Base-by-base conservation (phyloP, 2,113 vertebrate genomes). In the Chrysochloris asiatica region DNA sequence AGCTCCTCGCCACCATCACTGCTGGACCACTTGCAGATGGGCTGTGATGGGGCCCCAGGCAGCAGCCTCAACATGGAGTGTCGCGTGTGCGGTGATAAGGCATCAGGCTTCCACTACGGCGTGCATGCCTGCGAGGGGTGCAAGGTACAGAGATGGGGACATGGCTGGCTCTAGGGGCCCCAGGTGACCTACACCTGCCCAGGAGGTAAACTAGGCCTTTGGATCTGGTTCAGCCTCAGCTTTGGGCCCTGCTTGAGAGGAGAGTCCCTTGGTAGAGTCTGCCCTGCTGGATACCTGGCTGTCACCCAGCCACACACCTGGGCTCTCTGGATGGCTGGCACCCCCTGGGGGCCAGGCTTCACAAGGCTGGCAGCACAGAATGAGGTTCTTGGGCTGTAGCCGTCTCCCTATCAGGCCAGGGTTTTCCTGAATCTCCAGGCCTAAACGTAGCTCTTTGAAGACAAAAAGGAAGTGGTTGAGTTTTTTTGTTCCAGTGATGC, bases 101-200 rank as follows among this genome's bases (percentile, higher is more conserved):
- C 99, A 30, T 99, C 99, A 0, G 99, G 99, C 52, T 99, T 99
- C 94, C 99, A 99, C 98, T 99, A 99, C 0, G 99, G 99, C 0
- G 99, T 99, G 22, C 99, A 99, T 0, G 99, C 99, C 17, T 99
- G 99, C 0, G 99, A 99, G 96, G 99, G 99, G 86, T 99, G 99
- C 96, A 99, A 99, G 99, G 99, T 99, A 98, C 14, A 78, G 24
- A 4, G 8, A 12, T 8, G 28, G 21, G 36, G 30, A 11, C 0
- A 4, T n/a, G 33, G 63, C n/a, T 69, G 67, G 80, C 8, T 50
- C 43, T 43, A 22, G 47, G 80, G 47, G 75, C 36, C 54, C 54
- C 0, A 13, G 33, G 79, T 89, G n/a, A n/a, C n/a, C n/a, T n/a
- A 52, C 72, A 30, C 38, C 33, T 92, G 63, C 89, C 83, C 79